Evolutionary conservation across 2,797 vertebrate species (phyloP).

Genomic region (Gadopsis bispinosus): DNA sequence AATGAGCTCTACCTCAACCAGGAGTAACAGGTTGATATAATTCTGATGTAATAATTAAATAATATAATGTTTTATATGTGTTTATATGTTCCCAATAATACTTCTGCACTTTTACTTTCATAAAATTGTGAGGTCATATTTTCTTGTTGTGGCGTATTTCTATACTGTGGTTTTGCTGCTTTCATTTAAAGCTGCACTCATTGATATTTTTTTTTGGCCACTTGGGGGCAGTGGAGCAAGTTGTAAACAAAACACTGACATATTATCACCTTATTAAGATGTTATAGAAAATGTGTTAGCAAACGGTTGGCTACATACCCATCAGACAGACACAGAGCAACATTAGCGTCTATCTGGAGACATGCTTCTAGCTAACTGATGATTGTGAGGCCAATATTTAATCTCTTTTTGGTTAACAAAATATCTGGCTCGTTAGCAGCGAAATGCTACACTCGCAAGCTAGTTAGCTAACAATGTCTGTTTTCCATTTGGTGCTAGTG

Average conservation of each 20-base stretch:
- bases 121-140: background rate
- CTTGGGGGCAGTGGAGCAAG: background rate
- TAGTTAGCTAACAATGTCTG: background rate
- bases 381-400: background rate
- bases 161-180: background rate
- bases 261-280: background rate
- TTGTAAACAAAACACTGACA: background rate
- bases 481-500: background rate
- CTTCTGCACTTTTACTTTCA: background rate
- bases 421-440: background rate
- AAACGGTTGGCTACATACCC: background rate
- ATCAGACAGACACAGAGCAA: background rate
- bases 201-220: background rate
- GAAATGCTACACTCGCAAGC: background rate
- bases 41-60: background rate
- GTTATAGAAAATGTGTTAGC: background rate
- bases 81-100: background rate
- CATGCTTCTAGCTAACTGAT: background rate
- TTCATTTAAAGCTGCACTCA: background rate
- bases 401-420: background rate
- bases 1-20: background rate
- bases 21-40: background rate
- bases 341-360: background rate
- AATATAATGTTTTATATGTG: background rate
- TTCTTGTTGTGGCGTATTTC: background rate